Evolutionary conservation across 2,113 vertebrate genomes (phyloP), one percentile per base, ranked within the genome.

Genomic region (Oryzias woworae): DNA sequence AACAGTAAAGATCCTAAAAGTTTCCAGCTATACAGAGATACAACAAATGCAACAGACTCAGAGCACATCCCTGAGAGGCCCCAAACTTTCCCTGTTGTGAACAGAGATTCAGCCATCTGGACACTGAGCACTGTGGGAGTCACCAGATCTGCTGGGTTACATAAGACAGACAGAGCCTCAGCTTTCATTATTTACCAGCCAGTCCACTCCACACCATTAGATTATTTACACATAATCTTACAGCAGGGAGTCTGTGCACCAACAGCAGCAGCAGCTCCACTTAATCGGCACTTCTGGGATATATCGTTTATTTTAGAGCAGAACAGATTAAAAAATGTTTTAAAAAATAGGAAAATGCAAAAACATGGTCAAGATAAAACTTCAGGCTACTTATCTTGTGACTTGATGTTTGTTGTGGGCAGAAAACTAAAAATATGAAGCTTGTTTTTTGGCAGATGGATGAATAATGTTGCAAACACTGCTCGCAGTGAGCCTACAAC

Each of bases 101-200:
- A 13, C 66, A 51, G 70, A 62, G 4, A 82, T 69, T 73, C 42
- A 68, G 79, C 85, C 84, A 88, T 88, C 86, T 88, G 86, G 74
- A 81, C 73, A 62, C 59, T 66, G 69, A 81, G 77, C 83, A 71
- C 70, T 66, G 72, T 46, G 58, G 71, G 36, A 74, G 66, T 57
- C 71, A 74, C 82, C 66, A 68, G 80, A 67, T 84, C 71, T 60
- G 62, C 73, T 43, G 56, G 18, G 59, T 90, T 91, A 85, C 82
- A 55, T 83, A 91, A 89, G 73, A 72, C 46, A 44, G 20, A 56
- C 43, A 44, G 23, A 56, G 80, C 60, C 71, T 52, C 14, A 3
- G 64, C 65, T 57, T 76, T 77, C 64, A 85, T 84, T 83, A 85
- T 65, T 81, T 63, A 80, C 78, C 64, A 62, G 42, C 60, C 62